Evolutionary conservation across 2,888 invertebrate genomes (phyloP), one percentile per base, ranked within the genome.

Genomic region (Drosophila antonietae): DNA sequence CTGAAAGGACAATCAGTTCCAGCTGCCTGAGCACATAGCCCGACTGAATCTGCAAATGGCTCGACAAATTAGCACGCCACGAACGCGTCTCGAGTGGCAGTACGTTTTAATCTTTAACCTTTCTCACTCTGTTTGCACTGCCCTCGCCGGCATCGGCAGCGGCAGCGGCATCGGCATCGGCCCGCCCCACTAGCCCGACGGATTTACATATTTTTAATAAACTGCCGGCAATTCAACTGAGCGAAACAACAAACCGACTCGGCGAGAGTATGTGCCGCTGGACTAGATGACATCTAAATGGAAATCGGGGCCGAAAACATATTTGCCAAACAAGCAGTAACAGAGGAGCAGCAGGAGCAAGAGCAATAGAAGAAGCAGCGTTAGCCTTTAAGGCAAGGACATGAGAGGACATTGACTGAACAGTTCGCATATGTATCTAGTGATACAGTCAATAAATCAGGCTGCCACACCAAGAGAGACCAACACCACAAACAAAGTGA

Each of bases 191-290:
- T 7, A 14, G 2, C 6, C 28, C 28, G 7, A 28, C 57, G 49
- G 74, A 67, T 83, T 81, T 80, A 67, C 83, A 81, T 80, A 78
- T 70, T 82, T 82, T 84, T 81, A 82, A 84, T 82, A 82, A 83
- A 70, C 69, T 67, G 64, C 73, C 72, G 39, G 83, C 73, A 81
- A 83, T 68, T 83, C 78, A 83, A 76, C 65, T 81, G 47, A 72
- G 59, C 58, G 52, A 68, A 58, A 52, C 63, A 64, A 68, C 65
- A 64, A 66, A 61, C 75, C 43, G 44, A 60, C 52, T 35, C 23
- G 49, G 47, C 18, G 53, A 47, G 53, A 33, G 44, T 20, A 15
- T 58, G 67, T 47, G 23, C 43, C 43, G 46, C 58, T 79, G 67
- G 71, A 69, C 76, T 81, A 77, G 79, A 80, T 12, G 49, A 33